phyloP scores from a whole-genome alignment of 2,888 invertebrate genomes.

The Steinernema hermaphroditum region DNA sequence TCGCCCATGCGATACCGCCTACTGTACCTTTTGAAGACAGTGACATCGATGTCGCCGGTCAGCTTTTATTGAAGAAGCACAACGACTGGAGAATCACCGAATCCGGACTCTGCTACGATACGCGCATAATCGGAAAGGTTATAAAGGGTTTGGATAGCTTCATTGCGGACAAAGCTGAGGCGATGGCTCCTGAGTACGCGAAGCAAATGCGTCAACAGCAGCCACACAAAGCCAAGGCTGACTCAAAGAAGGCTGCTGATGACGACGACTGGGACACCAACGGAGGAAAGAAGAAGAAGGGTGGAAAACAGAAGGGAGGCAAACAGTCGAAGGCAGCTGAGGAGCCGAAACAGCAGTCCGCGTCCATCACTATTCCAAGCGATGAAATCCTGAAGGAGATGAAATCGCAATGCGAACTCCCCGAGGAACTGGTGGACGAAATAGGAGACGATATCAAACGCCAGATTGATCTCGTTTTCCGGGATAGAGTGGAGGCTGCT shows the following conservation, averaged over 20 bases:
- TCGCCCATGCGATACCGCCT: not conserved
- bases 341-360: slow-evolving; percentile 4
- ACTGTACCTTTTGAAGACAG: not conserved
- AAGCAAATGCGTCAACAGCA: slow-evolving; percentile 37
- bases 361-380: slow-evolving; percentile 12
- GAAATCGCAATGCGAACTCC: not conserved
- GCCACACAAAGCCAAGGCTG: slow-evolving; percentile 42
- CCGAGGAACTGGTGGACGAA: slow-evolving; percentile 29
- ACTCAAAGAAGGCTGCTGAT: slow-evolving; percentile 28
- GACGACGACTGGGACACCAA: slow-evolving; percentile 42
- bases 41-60: not conserved
- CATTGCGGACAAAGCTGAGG: slow-evolving; percentile 47
- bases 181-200: slow-evolving; percentile 44
- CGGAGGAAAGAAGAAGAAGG: slow-evolving; percentile 48
- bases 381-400: slow-evolving; percentile 16
- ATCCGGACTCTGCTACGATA: not conserved
- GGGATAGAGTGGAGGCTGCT: slow-evolving; percentile 32
- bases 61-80: not conserved
- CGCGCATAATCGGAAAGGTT: slow-evolving; percentile 38
- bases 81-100: slow-evolving; percentile 10
- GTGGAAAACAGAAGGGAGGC: slow-evolving; percentile 48
- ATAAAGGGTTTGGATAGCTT: slow-evolving; percentile 40
- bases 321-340: slow-evolving; percentile 37
- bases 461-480: not conserved
- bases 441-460: slow-evolving; percentile 31